Base-by-base conservation (phyloP, 2,888 invertebrate genomes). In the Taphrorychus bicolor region DNA sequence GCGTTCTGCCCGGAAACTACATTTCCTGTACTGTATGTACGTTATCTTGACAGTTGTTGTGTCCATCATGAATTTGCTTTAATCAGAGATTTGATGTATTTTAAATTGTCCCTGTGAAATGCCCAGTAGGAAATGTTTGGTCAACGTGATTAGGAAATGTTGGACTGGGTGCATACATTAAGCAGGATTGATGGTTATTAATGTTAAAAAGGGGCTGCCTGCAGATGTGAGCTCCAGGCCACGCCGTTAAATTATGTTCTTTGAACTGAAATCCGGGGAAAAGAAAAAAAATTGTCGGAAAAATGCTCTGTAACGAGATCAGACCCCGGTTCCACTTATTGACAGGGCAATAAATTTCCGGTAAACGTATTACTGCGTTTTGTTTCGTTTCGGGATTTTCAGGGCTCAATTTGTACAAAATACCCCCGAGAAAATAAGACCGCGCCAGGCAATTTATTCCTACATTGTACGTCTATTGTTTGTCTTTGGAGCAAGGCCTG, bases 381-480 rank as follows among this genome's bases (percentile, higher is more conserved):
- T 58, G 69, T 61, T 69, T 65, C 65, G 59, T 61, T 69, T 69
- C 52, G 56, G 61, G 65, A 69, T 69, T 69, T 69, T 40, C 61
- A 66, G 54, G 32, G 69, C 65, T 61, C 65, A 65, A 69, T 69
- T 69, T 65, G 65, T 65, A 61, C 61, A 48, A 69, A 69, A 65
- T 61, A 66, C 65, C 69, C 69, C 40, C 40, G 65, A 65, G 69
- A 65, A 69, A 69, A 69, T 65, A 69, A 65, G 69, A 61, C 58
- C 61, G 45, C 51, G 65, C 45, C 65, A 65, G 61, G 61, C 69
- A 69, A 69, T 69, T 69, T 69, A 69, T 69, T 69, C 64, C 60
- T 69, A 61, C 69, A 61, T 61, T 65, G 69, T 69, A 48, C 60
- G 40, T 65, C 69, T 65, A 64, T 69, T 69, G 69, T 69, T 68